phyloP scores from a whole-genome alignment of 2,888 invertebrate species.

The Acleris literana region DNA sequence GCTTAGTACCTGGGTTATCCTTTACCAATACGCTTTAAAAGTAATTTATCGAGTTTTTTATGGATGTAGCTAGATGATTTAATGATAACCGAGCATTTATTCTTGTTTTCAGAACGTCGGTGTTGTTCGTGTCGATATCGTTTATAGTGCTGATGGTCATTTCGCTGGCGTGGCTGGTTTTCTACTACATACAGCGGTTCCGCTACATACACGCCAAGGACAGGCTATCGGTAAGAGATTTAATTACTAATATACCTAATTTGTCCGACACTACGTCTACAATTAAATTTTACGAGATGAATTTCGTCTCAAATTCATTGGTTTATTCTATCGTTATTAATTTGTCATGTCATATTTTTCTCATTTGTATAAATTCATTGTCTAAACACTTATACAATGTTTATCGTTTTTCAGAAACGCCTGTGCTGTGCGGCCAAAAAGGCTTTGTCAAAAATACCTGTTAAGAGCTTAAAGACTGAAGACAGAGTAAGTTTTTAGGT shows the following conservation, averaged over 20 bases:
- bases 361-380: neutral
- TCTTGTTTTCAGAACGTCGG: constrained; percentile 89
- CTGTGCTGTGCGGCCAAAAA: constrained; percentile 96
- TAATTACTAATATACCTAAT: too few species aligned
- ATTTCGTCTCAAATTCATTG: too few species aligned
- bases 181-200: constrained; percentile 97
- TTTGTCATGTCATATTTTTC: too few species aligned
- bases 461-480: constrained; percentile 92
- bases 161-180: constrained; percentile 96
- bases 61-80: too few species aligned
- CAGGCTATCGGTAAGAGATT: constrained; percentile 90
- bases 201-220: constrained; percentile 97
- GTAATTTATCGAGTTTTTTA: too few species aligned
- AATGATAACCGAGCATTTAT: too few species aligned
- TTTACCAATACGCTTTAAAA: too few species aligned
- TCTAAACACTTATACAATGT: neutral
- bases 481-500: constrained; percentile 87
- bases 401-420: constrained; percentile 87
- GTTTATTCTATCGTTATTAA: too few species aligned
- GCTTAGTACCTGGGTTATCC: too few species aligned
- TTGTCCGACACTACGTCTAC: too few species aligned
- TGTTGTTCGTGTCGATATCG: constrained; percentile 96
- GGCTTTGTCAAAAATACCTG: constrained; percentile 96
- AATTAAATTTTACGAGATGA: too few species aligned
- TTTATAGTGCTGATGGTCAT: constrained; percentile 98